Evolutionary conservation across 2,113 vertebrate genomes (phyloP).

Genomic region (Noturus placidus): DNA sequence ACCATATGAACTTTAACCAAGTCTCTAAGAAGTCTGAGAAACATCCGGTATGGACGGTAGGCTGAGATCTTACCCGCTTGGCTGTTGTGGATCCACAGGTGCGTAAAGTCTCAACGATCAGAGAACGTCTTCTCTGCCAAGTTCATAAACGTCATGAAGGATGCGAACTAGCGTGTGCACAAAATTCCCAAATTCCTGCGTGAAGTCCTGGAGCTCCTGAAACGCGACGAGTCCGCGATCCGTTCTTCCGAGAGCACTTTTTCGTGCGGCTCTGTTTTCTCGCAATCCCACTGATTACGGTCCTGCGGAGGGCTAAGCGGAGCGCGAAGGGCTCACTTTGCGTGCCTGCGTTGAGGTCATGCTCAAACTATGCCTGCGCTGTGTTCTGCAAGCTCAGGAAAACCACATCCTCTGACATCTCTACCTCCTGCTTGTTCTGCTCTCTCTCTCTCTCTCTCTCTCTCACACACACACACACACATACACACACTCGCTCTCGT

Average conservation of each 20-base stretch:
- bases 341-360: constrained; percentile 72
- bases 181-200: neutral
- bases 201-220: constrained; percentile 26
- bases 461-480: neutral
- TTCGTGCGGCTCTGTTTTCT: neutral
- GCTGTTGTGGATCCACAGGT: constrained; percentile 46
- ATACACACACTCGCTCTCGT: neutral
- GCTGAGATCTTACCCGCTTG: constrained; percentile 16
- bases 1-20: neutral
- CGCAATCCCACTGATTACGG: neutral
- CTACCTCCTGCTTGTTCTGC: constrained; percentile 63
- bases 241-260: neutral
- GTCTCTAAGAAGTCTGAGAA: constrained; percentile 5
- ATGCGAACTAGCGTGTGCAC: neutral
- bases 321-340: constrained; percentile 54
- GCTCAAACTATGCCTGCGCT: constrained; percentile 73
- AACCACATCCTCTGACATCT: constrained; percentile 81
- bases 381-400: constrained; percentile 76
- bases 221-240: neutral
- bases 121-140: constrained; percentile 14
- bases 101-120: constrained; percentile 39
- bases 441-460: constrained; percentile 47
- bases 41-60: neutral
- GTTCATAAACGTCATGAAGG: constrained; percentile 19
- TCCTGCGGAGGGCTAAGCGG: constrained; percentile 39